A percentile compares a stretch with the other conserved stretches of the same genome.
These are phyloP conservation scores for Leucania comma DNA, from an alignment of 2,888 invertebrate species.

Conservation along the genomic window DNA sequence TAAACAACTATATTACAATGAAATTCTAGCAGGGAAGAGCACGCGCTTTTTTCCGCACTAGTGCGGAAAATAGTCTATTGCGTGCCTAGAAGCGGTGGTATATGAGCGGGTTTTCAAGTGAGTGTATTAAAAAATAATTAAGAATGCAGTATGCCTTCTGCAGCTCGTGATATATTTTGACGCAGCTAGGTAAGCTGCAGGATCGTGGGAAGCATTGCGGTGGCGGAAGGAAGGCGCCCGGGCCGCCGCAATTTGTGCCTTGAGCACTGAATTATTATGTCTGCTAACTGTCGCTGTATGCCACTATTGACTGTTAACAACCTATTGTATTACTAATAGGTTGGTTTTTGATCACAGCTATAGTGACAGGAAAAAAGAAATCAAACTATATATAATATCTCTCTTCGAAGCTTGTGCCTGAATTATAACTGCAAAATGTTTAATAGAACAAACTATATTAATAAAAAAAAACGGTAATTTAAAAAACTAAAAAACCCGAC, in stretches of 20 bases:
- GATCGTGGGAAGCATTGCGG: conserved; percentile 55
- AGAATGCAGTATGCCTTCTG: conserved; percentile 41
- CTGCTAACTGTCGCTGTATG: conserved; percentile 34
- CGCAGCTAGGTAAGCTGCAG: conserved; percentile 44
- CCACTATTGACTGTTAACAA: conserved; percentile 27
- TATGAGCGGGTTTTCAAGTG: no score
- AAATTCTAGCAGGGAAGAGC: no score
- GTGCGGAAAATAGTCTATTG: no score
- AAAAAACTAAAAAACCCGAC: no score
- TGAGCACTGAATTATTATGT: conserved; percentile 52
- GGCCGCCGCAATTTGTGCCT: conserved; percentile 43
- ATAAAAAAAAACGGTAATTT: no score
- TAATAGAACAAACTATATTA: no score
- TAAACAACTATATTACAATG: no score
- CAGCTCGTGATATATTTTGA: background rate
- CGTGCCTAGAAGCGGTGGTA: no score
- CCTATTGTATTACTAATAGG: conserved; percentile 22
- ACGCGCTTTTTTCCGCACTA: no score
- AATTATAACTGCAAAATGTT: background rate
- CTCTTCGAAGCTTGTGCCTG: background rate
- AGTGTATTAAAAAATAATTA: no score
- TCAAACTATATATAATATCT: no score
- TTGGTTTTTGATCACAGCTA: background rate
- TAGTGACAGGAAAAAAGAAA: background rate
- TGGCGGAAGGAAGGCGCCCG: conserved; percentile 61